phyloP scores from a whole-genome alignment of 2,888 invertebrate species.

The Cephalotes varians region DNA sequence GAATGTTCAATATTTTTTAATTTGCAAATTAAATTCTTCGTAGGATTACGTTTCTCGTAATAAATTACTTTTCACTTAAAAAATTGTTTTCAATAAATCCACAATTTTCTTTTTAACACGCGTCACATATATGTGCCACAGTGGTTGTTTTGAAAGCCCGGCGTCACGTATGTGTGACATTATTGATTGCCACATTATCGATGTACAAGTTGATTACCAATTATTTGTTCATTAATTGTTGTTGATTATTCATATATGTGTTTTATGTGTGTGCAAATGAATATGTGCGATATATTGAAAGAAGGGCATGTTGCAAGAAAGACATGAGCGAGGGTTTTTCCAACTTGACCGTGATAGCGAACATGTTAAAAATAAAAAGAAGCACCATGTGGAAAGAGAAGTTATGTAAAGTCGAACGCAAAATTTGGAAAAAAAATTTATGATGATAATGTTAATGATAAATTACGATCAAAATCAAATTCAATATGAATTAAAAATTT shows the following conservation, averaged over 20 bases:
- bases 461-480: neutral
- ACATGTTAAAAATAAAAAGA: neutral
- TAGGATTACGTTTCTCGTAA: neutral
- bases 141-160: too few relatives aligned
- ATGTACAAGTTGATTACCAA: too few relatives aligned
- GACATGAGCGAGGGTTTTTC: too few relatives aligned
- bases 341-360: too few relatives aligned
- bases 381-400: neutral
- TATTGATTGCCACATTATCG: too few relatives aligned
- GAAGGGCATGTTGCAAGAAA: too few relatives aligned
- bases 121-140: too few relatives aligned
- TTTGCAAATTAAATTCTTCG: conserved; percentile 1
- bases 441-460: neutral
- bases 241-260: too few relatives aligned
- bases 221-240: too few relatives aligned
- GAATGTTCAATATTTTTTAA: neutral
- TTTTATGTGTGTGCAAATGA: too few relatives aligned
- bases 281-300: too few relatives aligned
- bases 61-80: neutral
- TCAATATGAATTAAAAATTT: neutral
- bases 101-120: neutral
- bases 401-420: neutral
- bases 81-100: neutral
- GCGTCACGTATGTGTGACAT: too few relatives aligned
- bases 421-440: neutral